phyloP scores from a whole-genome alignment of 2,113 vertebrate species.

The Symphodus melops region DNA sequence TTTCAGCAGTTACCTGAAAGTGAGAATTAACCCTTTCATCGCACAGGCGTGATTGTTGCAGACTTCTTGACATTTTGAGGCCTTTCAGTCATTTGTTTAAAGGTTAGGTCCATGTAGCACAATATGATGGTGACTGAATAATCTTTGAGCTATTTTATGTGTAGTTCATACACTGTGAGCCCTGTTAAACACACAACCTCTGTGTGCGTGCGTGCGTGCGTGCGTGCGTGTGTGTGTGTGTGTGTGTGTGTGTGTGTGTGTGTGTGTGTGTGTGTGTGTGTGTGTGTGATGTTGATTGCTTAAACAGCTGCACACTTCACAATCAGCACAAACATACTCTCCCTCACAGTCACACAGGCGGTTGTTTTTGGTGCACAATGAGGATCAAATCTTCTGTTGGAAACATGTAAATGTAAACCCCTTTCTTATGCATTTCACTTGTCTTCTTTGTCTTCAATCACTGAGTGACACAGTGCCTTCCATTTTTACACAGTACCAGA shows the following conservation, averaged over 20 bases:
- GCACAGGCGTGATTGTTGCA: neutral
- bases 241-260: neutral
- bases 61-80: slow-evolving; percentile 20
- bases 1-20: neutral
- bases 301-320: slow-evolving; percentile 56
- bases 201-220: slow-evolving; percentile 10
- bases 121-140: neutral
- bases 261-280: slow-evolving; percentile 12
- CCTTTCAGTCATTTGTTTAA: neutral
- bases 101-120: slow-evolving; percentile 1
- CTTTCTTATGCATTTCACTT: neutral
- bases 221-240: neutral
- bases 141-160: slow-evolving; percentile 3
- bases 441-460: neutral
- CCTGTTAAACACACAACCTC: neutral
- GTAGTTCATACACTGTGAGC: neutral
- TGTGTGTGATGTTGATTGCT: slow-evolving; percentile 37
- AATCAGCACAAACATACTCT: neutral
- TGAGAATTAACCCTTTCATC: neutral
- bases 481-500: neutral
- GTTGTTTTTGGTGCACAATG: slow-evolving; percentile 6
- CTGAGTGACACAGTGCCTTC: no score
- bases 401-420: neutral
- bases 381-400: neutral
- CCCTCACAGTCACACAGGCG: neutral